Base-by-base conservation (phyloP, 2,888 invertebrate genomes). In the Lasioglossum pauxillum region DNA sequence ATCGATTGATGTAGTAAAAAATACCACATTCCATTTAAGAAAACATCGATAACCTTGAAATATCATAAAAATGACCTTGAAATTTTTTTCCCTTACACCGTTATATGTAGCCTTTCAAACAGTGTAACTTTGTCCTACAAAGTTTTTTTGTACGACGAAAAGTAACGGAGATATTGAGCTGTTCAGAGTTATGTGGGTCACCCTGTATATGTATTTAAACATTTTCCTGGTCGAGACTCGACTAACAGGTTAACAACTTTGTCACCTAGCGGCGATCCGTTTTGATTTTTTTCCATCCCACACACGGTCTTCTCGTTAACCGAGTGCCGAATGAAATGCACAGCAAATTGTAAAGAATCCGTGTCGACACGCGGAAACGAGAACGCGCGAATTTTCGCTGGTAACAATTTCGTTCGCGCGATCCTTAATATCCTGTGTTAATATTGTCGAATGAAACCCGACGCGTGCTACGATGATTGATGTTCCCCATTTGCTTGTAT, bases 381-480 rank as follows among this genome's bases (percentile, higher is more conserved):
- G 19, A 46, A 35, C 49, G 38, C 19, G 53, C 23, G 75, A 44
- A 64, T 53, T 75, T 46, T 35, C 19, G 44, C 19, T 44, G 60
- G 60, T 57, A 41, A 27, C 57, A 53, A 35, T 53, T 41, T 16
- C 7, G 10, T 14, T 38, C 75, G 75, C 38, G n/a, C 75, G 16
- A 14, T 75, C 8, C 60, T 60, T 27, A 67, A 46, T 80, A 46
- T 38, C 19, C 41, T 16, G 44, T 38, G 49, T 38, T 35, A 35
- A 79, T 53, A 41, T 69, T n/a, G 31, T 19, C 31, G 31, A 77
- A 77, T 57, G 80, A 78, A 71, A 81, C 57, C 44, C 69, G 53
- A 71, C 57, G 27, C 31, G 60, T 57, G 60, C 46, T 60, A 19
- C 41, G 19, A 44, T 35, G 46, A 46, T 77, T 31, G 69, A 77